Evolutionary conservation across 2,888 invertebrate genomes (phyloP).

Genomic region (Epinotia ramella): DNA sequence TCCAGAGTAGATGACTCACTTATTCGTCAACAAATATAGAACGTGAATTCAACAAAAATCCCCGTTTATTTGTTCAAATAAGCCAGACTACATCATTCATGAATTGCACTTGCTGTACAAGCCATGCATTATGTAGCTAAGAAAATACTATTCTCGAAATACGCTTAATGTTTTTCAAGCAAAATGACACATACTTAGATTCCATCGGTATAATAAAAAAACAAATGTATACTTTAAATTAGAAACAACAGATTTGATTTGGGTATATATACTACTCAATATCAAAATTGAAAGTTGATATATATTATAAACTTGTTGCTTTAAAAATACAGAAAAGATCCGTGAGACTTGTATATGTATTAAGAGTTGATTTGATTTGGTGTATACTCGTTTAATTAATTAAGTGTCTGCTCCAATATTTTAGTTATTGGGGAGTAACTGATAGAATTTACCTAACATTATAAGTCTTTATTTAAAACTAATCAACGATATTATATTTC

Average conservation of each 20-base stretch:
- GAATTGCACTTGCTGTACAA: neutral
- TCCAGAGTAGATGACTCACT: constrained; percentile 7
- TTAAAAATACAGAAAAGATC: constrained; percentile 13
- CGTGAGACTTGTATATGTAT: neutral
- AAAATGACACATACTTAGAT: constrained; percentile 36
- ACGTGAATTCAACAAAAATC: constrained; percentile 34
- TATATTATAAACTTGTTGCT: constrained; percentile 30
- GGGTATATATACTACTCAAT: constrained; percentile 56
- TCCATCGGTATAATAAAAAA: constrained; percentile 36
- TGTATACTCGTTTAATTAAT: constrained; percentile 13
- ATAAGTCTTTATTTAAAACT: constrained; percentile 37
- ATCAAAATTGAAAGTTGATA: constrained; percentile 54
- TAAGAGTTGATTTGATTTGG: constrained; percentile 13
- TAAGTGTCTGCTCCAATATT: constrained; percentile 12
- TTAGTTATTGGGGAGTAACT: constrained; percentile 9
- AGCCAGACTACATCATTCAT: neutral
- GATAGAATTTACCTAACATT: constrained; percentile 5
- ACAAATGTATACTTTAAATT: constrained; percentile 43
- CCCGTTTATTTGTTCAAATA: constrained; percentile 25
- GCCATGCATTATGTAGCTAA: neutral
- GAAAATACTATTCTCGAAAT: neutral
- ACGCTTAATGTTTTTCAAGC: constrained; percentile 8
- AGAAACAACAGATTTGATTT: constrained; percentile 47
- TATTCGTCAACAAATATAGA: constrained; percentile 25
- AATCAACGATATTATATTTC: constrained; percentile 40